A percentile compares a stretch with the other conserved stretches of the same genome.
These are phyloP conservation scores for Lepetodrilus schrolli DNA, from an alignment of 2,888 invertebrate genomes.

Conservation along the genomic window DNA sequence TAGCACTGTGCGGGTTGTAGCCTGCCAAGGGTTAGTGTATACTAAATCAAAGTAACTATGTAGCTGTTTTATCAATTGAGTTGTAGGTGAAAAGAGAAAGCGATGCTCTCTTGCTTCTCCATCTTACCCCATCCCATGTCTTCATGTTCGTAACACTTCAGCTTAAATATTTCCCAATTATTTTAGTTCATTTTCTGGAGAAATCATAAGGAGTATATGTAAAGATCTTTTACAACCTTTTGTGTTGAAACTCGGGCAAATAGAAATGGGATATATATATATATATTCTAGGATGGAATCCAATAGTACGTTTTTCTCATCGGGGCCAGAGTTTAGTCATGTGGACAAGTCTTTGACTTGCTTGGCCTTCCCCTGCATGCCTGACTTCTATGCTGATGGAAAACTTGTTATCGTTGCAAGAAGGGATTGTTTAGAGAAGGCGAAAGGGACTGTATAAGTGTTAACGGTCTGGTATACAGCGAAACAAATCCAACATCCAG, in stretches of 20 bases:
- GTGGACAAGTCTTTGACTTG: constrained; percentile 28
- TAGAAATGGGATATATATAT: no score
- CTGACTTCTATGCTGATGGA: constrained; percentile 37
- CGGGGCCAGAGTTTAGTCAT: constrained; percentile 19
- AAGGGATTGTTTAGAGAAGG: constrained; percentile 41
- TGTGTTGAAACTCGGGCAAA: no score
- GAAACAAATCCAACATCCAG: constrained; percentile 27
- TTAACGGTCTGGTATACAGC: background rate
- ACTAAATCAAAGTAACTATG: constrained; percentile 16
- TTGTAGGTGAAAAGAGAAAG: background rate
- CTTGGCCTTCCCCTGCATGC: constrained; percentile 30
- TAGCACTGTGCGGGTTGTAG: no score
- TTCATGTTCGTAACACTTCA: background rate
- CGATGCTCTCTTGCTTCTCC: background rate
- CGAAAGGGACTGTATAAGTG: constrained; percentile 27
- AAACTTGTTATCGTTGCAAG: constrained; percentile 43
- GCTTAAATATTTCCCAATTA: no score
- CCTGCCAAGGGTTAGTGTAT: background rate
- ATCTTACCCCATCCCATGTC: background rate
- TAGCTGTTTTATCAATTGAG: background rate
- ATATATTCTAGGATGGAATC: constrained; percentile 17
- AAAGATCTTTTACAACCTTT: no score
- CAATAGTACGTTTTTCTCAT: constrained; percentile 28
- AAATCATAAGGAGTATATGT: no score
- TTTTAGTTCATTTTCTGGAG: no score